These are phyloP conservation scores for Ptyas mucosa DNA, from an alignment of 2,113 vertebrate species.

Conservation along the genomic window DNA sequence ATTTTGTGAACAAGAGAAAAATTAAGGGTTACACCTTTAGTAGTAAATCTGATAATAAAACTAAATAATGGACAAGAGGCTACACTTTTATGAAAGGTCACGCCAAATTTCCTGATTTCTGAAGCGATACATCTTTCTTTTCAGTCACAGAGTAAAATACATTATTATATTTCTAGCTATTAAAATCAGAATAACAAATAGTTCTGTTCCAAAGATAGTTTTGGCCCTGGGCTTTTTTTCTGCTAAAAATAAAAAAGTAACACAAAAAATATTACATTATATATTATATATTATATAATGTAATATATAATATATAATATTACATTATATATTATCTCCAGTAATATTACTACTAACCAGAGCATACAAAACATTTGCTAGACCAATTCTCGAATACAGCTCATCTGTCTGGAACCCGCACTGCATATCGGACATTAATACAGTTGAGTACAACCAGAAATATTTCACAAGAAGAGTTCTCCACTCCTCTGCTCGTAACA, in stretches of 20 bases:
- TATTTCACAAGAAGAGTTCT: too few species aligned
- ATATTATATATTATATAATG: too few species aligned
- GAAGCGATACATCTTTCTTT: not conserved
- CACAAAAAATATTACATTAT: not conserved
- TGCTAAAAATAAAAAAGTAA: not conserved
- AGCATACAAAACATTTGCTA: too few species aligned
- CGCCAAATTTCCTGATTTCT: not conserved
- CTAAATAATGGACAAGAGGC: not conserved
- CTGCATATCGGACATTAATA: too few species aligned
- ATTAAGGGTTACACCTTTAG: conserved; percentile 71
- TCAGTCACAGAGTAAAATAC: not conserved
- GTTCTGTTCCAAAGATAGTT: not conserved
- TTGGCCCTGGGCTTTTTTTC: not conserved
- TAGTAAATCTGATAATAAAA: not conserved
- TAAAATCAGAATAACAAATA: too few species aligned
- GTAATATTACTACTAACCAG: too few species aligned
- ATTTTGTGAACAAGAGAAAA: not conserved
- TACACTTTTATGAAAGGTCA: not conserved
- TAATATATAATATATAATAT: too few species aligned
- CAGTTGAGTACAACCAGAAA: too few species aligned
- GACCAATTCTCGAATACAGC: too few species aligned
- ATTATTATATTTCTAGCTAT: not conserved
- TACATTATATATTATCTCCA: too few species aligned
- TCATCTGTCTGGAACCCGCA: too few species aligned
- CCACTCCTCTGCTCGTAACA: too few species aligned